Percentiles rank a stretch among this genome's conserved stretches.
Evolutionary conservation across 2,797 vertebrate species (phyloP).

Genomic region (Distichodus sexfasciatus): DNA sequence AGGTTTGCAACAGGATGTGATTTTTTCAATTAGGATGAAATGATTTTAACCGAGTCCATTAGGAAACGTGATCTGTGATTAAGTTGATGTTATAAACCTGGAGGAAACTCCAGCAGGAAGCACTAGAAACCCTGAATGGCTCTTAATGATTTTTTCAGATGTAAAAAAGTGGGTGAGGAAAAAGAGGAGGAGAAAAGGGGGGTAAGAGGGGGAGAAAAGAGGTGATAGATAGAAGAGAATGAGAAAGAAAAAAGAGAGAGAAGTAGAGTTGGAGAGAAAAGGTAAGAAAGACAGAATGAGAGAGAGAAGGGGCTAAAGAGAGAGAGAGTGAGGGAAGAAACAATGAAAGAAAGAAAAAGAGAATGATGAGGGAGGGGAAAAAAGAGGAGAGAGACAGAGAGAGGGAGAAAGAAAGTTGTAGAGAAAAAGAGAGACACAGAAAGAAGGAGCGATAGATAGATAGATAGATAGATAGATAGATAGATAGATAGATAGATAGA

Average conservation of each 20-base stretch:
- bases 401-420: slow-evolving; percentile 37
- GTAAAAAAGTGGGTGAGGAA: not conserved
- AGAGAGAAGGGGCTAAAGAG: not conserved
- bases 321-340: not conserved
- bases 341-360: not conserved
- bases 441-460: not conserved
- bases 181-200: not conserved
- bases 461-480: not conserved
- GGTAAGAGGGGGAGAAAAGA: not conserved
- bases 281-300: slow-evolving; percentile 20
- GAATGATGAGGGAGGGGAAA: slow-evolving; percentile 16
- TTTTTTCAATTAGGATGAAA: too few relatives aligned
- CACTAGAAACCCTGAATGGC: too few relatives aligned
- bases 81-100: too few relatives aligned
- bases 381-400: not conserved
- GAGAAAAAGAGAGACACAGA: slow-evolving; percentile 38
- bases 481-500: not conserved
- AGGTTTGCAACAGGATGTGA: too few relatives aligned
- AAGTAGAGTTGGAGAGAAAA: slow-evolving; percentile 16
- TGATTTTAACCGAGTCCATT: too few relatives aligned
- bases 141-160: too few relatives aligned
- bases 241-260: not conserved
- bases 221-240: not conserved
- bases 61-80: too few relatives aligned
- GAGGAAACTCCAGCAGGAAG: too few relatives aligned